phyloP scores from a whole-genome alignment of 1,140 invertebrate genomes.

The Asbolus verrucosus region DNA sequence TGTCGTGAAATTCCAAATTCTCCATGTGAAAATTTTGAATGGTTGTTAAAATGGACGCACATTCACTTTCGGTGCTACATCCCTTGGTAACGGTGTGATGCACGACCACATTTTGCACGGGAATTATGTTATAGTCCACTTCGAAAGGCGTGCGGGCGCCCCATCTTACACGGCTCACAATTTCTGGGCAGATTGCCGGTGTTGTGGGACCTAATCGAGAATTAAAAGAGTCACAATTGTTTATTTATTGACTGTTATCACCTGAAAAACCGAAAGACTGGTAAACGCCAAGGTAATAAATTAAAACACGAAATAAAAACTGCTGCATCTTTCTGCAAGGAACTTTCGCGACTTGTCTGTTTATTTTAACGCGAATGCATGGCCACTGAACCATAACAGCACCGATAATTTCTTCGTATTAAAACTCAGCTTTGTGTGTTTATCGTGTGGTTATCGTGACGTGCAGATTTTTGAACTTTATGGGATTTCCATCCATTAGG shows the following conservation, averaged over 20 bases:
- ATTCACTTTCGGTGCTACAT: constrained; percentile 69
- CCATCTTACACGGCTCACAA: constrained; percentile 59
- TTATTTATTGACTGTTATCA: not conserved
- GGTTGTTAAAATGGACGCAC: constrained; percentile 64
- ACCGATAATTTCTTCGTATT: too few relatives aligned
- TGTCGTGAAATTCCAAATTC: constrained; percentile 69
- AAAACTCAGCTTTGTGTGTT: too few relatives aligned
- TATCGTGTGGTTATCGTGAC: too few relatives aligned
- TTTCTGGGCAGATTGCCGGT: constrained; percentile 56
- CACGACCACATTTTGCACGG: constrained; percentile 74
- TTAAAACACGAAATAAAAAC: too few relatives aligned
- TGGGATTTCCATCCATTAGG: too few relatives aligned
- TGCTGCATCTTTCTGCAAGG: too few relatives aligned
- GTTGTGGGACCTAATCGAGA: constrained; percentile 1
- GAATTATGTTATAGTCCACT: constrained; percentile 69
- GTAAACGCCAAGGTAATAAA: too few relatives aligned
- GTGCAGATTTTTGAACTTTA: too few relatives aligned
- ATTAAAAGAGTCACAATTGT: not conserved
- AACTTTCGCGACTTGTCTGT: too few relatives aligned
- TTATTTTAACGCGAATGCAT: too few relatives aligned
- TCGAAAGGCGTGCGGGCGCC: constrained; percentile 65
- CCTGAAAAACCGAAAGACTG: not conserved
- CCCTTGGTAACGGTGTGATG: constrained; percentile 75
- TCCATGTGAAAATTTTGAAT: constrained; percentile 75
- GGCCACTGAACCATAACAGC: too few relatives aligned